Base-by-base conservation (phyloP, 2,797 vertebrate genomes). In the Sebastes variabilis region DNA sequence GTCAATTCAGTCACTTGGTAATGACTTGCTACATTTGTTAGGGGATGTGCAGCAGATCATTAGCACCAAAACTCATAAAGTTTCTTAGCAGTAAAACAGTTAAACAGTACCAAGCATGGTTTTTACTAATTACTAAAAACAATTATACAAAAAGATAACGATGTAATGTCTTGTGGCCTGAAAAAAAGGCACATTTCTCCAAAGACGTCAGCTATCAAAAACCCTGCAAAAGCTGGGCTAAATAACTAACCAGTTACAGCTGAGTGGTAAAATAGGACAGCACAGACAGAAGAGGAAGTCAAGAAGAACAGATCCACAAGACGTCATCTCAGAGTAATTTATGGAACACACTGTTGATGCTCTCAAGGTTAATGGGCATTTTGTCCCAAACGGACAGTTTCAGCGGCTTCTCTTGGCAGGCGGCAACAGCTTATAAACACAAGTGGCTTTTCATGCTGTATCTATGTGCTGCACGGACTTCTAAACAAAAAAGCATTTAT, bases 361-460 rank as follows among this genome's bases (percentile, higher is more conserved):
- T 54, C 18, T 75, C 54, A 85, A 83, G 76, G 77, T 85, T 72
- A 76, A 79, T 69, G 56, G 32, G 4, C 18, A 25, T 58, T 79
- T 84, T 0, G 1, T 80, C 64, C 55, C 59, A 56, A 80, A 84
- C 30, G 60, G 34, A 42, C 11, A 71, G 32, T 76, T 77, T 65
- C 24, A 80, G 56, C 34, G 24, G 61, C 69, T 59, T 67, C 30
- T 67, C 38, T 70, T 81, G 67, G 71, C 42, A 83, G 32, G 16
- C 6, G 22, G 70, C 18, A 32, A 32, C 12, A 61, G 38, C 8
- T 72, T 11, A 67, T 14, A 52, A 78, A 84, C 68, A 61, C 13
- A 61, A 61, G 7, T 36, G 38, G 2, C 30, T 34, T 73, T 68
- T 38, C 11, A 18, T 29, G 12, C 16, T 58, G 18, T 18, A 27